Evolutionary conservation across 2,888 invertebrate species (phyloP), one percentile per base, ranked within the genome.

Genomic region (Papilio gigon): DNA sequence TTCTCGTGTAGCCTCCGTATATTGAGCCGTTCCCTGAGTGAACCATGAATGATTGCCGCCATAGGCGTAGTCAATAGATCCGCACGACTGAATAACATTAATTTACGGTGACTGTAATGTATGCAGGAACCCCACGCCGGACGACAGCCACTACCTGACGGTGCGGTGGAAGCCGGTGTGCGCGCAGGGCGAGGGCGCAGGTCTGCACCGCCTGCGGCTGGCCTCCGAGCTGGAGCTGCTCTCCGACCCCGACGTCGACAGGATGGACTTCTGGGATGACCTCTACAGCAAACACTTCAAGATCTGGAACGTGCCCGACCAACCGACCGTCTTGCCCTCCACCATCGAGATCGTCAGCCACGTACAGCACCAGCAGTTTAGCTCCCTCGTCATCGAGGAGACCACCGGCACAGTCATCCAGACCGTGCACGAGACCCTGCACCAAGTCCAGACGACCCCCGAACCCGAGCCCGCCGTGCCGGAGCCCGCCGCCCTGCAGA

Each of bases 71-170:
- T n/a, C n/a, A n/a, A 63, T 17, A 47, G 14, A 47, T 25, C 1
- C n/a, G 25, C 47, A 40, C 61, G 14, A 61, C 14, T 33, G 33
- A n/a, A 27, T 20, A 17, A 25, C 4, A 30, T n/a, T 50, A 47
- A 35, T 4, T 40, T 11, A 59, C n/a, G 53, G 35, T 37, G 56
- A 14, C 56, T n/a, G 47, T 66, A 47, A 11, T 22, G 35, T 47
- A 83, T 82, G 4, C 85, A 90, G 90, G 5, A 92, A 92, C 75
- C 92, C 92, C 1, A 92, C 92, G 0, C 90, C 91, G 0, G 90
- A 90, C 1, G 85, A 88, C 27, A 90, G 86, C 78, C 84, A 88
- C 71, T 86, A 84, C 77, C 73, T 92, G 4, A 85, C 85, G 0
- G 84, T 90, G 0, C 86, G 85, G 14, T 92, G 92, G 92, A 76